Evolutionary conservation across 2,113 vertebrate genomes (phyloP).

Genomic region (Epinephelus lanceolatus): DNA sequence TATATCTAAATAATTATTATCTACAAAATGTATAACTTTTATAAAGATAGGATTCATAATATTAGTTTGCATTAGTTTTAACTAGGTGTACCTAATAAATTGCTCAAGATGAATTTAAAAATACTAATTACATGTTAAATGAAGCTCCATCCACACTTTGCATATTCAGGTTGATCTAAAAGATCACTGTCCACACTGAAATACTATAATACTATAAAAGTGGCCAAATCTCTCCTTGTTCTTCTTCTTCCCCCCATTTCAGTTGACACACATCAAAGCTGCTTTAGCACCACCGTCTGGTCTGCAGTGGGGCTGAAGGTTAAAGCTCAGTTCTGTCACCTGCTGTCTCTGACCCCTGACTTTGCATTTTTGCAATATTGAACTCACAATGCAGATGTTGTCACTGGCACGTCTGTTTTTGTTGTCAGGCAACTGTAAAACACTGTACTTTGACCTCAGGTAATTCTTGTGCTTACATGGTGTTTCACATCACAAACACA

Average conservation of each 20-base stretch:
- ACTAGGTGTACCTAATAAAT: background rate
- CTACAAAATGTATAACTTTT: too few species aligned
- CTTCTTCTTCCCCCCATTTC: background rate
- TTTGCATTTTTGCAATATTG: too few species aligned
- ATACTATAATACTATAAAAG: background rate
- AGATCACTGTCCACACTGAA: background rate
- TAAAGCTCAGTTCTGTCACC: background rate
- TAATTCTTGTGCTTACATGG: too few species aligned
- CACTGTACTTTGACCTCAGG: too few species aligned
- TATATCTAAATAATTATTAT: too few species aligned
- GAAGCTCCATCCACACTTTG: background rate
- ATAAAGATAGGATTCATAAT: too few species aligned
- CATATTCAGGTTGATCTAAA: background rate
- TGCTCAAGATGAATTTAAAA: background rate
- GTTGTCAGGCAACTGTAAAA: too few species aligned
- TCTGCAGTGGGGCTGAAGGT: background rate
- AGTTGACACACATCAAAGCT: background rate
- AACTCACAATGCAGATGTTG: too few species aligned
- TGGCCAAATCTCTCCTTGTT: background rate
- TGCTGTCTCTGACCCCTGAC: background rate
- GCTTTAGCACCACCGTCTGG: slow-evolving; percentile 17
- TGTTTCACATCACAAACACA: too few species aligned
- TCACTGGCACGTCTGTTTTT: too few species aligned
- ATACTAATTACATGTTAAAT: background rate
- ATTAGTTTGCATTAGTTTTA: background rate